Conservation (phyloP, 2,888 invertebrate species). For the Himalopsyche kuldschensis region DNA sequence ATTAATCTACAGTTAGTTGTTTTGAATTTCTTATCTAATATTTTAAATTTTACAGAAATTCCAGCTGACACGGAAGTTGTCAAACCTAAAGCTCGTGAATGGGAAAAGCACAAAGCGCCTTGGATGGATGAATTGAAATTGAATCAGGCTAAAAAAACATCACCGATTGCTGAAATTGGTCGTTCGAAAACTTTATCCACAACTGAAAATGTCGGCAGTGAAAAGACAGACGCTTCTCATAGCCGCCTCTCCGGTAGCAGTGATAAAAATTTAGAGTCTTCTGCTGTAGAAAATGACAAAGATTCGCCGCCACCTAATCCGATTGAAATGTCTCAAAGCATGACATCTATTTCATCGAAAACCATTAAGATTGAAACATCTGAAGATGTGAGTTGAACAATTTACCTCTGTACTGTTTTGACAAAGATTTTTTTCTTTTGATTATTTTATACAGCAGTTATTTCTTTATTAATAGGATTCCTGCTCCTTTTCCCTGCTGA, state of each 20-base stretch:
- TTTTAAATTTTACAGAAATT: slow-evolving; percentile 12
- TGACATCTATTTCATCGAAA: slow-evolving; percentile 55
- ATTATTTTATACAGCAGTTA: no score
- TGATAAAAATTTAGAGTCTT: slow-evolving; percentile 53
- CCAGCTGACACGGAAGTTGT: slow-evolving; percentile 48
- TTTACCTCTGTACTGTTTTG: neutral
- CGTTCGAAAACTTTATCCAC: slow-evolving; percentile 48
- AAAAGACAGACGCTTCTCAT: slow-evolving; percentile 42
- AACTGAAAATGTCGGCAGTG: slow-evolving; percentile 41
- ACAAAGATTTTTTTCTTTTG: no score
- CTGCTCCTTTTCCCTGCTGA: neutral
- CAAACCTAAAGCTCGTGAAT: slow-evolving; percentile 68
- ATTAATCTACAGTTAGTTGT: no score
- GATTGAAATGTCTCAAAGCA: slow-evolving; percentile 59
- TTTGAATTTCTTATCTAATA: neutral
- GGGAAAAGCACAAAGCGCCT: slow-evolving; percentile 74
- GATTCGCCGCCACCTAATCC: slow-evolving; percentile 48
- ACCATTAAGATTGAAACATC: slow-evolving; percentile 53
- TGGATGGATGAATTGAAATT: slow-evolving; percentile 83
- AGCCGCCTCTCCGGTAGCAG: slow-evolving; percentile 40
- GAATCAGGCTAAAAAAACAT: slow-evolving; percentile 71
- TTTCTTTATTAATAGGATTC: no score
- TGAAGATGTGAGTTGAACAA: slow-evolving; percentile 48
- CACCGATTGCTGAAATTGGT: slow-evolving; percentile 47
- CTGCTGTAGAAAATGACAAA: slow-evolving; percentile 53